These are phyloP conservation scores for Lordiphosa andalusiaca DNA, from an alignment of 2,888 invertebrate species.

Conservation along the genomic window DNA sequence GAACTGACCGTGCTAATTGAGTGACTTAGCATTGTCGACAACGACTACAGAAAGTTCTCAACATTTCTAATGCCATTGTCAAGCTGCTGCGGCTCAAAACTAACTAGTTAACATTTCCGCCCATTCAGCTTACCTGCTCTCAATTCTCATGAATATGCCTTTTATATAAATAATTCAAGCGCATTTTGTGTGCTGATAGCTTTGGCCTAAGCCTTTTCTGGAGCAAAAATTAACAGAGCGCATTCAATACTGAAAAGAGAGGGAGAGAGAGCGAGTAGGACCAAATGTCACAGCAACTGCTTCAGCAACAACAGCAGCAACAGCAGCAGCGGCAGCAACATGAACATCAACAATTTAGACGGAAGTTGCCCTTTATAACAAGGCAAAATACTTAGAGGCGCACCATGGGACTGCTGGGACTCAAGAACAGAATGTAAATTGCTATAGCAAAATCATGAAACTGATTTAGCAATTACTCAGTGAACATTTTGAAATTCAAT, in stretches of 20 bases:
- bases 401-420: neutral
- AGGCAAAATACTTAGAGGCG: conserved; percentile 1
- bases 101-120: conserved; percentile 74
- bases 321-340: neutral
- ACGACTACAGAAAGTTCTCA: conserved; percentile 55
- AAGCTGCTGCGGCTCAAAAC: conserved; percentile 57
- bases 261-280: conserved; percentile 33
- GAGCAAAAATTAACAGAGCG: conserved; percentile 71
- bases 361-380: conserved; percentile 11
- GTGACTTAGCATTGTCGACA: conserved; percentile 63
- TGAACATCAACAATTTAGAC: conserved; percentile 8
- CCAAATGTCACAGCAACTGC: conserved; percentile 56
- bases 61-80: conserved; percentile 73
- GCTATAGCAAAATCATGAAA: too few relatives aligned
- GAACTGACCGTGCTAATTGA: conserved; percentile 61
- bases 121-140: conserved; percentile 28
- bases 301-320: conserved; percentile 14
- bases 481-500: too few relatives aligned
- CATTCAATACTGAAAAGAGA: conserved; percentile 49
- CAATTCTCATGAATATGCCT: conserved; percentile 66
- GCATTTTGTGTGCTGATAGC: conserved; percentile 58
- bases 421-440: neutral
- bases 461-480: neutral
- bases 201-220: conserved; percentile 57
- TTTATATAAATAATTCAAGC: conserved; percentile 71